Evolutionary conservation across 2,113 vertebrate species (phyloP).

Genomic region (Misgurnus anguillicaudatus): DNA sequence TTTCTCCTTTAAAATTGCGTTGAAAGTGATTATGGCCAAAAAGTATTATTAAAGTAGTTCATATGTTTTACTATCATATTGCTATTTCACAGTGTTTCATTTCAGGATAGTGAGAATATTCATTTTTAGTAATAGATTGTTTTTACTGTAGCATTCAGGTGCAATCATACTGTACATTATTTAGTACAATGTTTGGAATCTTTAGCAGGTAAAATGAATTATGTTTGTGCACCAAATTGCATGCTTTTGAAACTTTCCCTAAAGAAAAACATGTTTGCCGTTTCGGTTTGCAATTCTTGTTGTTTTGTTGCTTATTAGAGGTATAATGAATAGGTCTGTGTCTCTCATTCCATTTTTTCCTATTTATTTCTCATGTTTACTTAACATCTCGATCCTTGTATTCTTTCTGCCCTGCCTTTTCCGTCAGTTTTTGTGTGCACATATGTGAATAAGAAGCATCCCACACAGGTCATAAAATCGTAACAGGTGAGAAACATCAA

Average conservation of each 20-base stretch:
- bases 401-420: conserved; percentile 4
- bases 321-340: background rate
- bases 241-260: background rate
- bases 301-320: background rate
- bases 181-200: background rate
- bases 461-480: background rate
- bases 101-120: background rate
- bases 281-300: background rate
- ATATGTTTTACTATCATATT: too few relatives aligned
- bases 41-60: too few relatives aligned
- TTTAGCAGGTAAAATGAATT: background rate
- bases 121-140: background rate
- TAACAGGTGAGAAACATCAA: conserved; percentile 34
- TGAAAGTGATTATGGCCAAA: too few relatives aligned
- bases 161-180: background rate
- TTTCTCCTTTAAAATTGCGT: too few relatives aligned
- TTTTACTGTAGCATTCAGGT: too few relatives aligned
- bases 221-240: background rate
- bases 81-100: too few relatives aligned
- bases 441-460: background rate
- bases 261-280: background rate
- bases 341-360: background rate
- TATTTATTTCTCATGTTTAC: background rate
- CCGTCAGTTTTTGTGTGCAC: conserved; percentile 10
- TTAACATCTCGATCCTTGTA: conserved; percentile 5